phyloP scores from a whole-genome alignment of 2,888 invertebrate species.

The Heliconius erato region DNA sequence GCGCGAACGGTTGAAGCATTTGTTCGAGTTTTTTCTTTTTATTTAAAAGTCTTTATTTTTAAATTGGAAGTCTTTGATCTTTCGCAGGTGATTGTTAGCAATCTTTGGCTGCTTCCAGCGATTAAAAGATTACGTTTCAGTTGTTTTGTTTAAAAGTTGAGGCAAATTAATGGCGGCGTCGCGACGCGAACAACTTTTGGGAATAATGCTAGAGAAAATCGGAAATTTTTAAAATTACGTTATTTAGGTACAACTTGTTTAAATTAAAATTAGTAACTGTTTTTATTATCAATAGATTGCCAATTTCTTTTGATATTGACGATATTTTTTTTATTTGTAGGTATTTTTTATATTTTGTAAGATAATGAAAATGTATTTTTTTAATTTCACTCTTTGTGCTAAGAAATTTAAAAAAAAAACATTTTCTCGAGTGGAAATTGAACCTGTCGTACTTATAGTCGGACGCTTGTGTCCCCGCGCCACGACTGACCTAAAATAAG shows the following conservation, averaged over 20 bases:
- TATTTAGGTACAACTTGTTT: background rate
- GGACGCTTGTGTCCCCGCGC: no score
- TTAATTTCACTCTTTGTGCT: no score
- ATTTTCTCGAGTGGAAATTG: no score
- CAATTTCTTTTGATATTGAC: background rate
- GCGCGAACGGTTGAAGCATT: slow-evolving; percentile 7
- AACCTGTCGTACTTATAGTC: no score
- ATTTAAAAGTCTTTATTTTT: slow-evolving; percentile 5
- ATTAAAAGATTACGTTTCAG: slow-evolving; percentile 48
- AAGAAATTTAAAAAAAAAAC: no score
- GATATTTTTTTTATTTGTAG: background rate
- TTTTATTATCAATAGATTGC: background rate
- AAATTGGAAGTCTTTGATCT: slow-evolving; percentile 41
- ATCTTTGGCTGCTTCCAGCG: slow-evolving; percentile 34
- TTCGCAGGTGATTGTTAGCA: slow-evolving; percentile 31
- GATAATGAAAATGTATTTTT: background rate
- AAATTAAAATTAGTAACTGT: background rate
- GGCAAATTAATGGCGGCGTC: slow-evolving; percentile 38
- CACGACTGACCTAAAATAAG: no score
- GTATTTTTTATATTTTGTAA: background rate
- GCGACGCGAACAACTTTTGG: slow-evolving; percentile 20
- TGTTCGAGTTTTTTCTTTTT: slow-evolving; percentile 19
- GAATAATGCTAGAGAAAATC: slow-evolving; percentile 12
- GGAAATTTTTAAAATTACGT: background rate
- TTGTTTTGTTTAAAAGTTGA: slow-evolving; percentile 43